Evolutionary conservation across 2,888 invertebrate genomes (phyloP).

Genomic region (Andrena fulva): DNA sequence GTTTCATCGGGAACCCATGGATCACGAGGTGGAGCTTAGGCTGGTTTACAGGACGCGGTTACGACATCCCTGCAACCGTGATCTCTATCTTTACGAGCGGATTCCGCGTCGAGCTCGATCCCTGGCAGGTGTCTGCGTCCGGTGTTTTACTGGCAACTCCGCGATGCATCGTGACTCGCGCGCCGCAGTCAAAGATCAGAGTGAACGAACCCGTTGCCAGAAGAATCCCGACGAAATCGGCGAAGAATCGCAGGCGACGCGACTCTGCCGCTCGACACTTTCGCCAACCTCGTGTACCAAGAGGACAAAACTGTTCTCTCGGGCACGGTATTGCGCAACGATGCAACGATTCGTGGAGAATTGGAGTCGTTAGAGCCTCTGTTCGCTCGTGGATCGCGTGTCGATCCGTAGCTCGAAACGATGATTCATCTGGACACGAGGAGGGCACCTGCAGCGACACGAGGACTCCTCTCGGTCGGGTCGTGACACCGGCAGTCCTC

Average conservation of each 20-base stretch:
- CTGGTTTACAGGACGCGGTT: slow-evolving; percentile 55
- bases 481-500: slow-evolving; percentile 65
- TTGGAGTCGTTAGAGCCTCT: slow-evolving; percentile 23
- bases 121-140: slow-evolving; percentile 41
- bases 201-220: not conserved
- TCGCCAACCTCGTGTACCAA: not conserved
- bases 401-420: slow-evolving; percentile 35
- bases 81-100: slow-evolving; percentile 66
- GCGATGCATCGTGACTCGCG: not conserved
- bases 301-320: not conserved
- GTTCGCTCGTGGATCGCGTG: slow-evolving; percentile 30
- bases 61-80: slow-evolving; percentile 63
- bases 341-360: slow-evolving; percentile 27
- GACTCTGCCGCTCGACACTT: slow-evolving; percentile 6
- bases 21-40: slow-evolving; percentile 37
- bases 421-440: slow-evolving; percentile 52
- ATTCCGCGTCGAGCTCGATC: slow-evolving; percentile 16
- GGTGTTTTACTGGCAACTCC: not conserved
- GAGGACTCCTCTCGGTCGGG: slow-evolving; percentile 37
- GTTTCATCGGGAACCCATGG: slow-evolving; percentile 52
- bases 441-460: slow-evolving; percentile 59
- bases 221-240: not conserved
- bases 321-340: slow-evolving; percentile 25
- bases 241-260: not conserved
- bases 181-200: no score